Evolutionary conservation across 1,140 invertebrate genomes (phyloP), one percentile per base, ranked within the genome.

Genomic region (Planococcus citri): DNA sequence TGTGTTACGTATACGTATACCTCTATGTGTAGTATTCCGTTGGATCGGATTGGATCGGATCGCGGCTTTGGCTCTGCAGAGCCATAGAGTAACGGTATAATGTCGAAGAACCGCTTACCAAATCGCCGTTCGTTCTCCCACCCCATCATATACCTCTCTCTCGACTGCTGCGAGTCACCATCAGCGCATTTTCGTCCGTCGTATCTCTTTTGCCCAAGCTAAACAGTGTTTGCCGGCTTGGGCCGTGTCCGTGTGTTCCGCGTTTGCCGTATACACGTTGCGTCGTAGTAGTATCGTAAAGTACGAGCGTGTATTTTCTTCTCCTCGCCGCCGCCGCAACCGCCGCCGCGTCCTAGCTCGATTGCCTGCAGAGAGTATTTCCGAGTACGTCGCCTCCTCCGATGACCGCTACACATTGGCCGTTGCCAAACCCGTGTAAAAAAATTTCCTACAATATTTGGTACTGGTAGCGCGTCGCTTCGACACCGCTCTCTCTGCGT

Each of bases 151-250:
- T 25, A 25, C 41, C 41, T 14, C n/a, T n/a, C 33, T 6, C 6
- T 37, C 33, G 33, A 14, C 33, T 20, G 41, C 2, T 20, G 6
- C 6, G 41, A 51, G 22, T 64, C 60, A 24, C 21, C n/a, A n/a
- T n/a, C n/a, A n/a, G n/a, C n/a, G n/a, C 51, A 24, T 64, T 27
- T 27, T 64, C 60, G 22, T 64, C 25, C 60, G 57, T 9, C n/a
- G 21, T 8, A 25, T 27, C 60, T 64, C 60, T 64, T 64, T 64
- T 64, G 60, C 22, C 60, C 60, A 64, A 64, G 60, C 24, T 64
- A 2, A 64, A 51, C 41, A 51, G 41, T 20, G 41, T 51, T 51
- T 20, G 41, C 41, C 41, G 41, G 41, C 41, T 51, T 51, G 4
- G n/a, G 12, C 41, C 17, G 41, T 17, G 41, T n/a, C n/a, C n/a